phyloP scores from a whole-genome alignment of 2,888 invertebrate species.

The Watsonalla cultraria region DNA sequence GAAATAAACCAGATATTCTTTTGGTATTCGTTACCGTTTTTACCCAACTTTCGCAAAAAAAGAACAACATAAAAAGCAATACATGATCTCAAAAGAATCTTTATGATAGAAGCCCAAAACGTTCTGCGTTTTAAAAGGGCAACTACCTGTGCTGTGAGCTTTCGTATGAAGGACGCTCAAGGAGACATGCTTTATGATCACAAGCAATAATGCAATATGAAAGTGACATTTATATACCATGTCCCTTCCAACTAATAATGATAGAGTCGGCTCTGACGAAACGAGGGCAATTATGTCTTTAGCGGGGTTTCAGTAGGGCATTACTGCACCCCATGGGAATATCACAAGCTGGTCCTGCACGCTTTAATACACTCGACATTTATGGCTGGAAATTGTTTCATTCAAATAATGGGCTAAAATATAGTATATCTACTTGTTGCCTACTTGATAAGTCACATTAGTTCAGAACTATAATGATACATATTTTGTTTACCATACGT shows the following conservation, averaged over 20 bases:
- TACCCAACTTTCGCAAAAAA: not conserved
- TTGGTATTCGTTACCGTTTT: not conserved
- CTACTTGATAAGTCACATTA: too few species aligned
- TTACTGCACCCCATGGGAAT: conserved; percentile 47
- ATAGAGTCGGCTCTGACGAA: conserved; percentile 15
- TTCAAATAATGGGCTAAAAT: conserved; percentile 36
- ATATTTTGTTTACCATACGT: too few species aligned
- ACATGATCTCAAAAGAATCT: not conserved
- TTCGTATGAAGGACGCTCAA: conserved; percentile 25
- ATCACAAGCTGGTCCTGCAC: conserved; percentile 27
- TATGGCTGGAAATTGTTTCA: conserved; percentile 24
- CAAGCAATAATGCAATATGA: conserved; percentile 18
- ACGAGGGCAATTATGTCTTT: conserved; percentile 49
- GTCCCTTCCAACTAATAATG: conserved; percentile 28
- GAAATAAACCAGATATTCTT: not conserved
- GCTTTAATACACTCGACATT: conserved; percentile 25
- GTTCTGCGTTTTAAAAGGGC: not conserved
- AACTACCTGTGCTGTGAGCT: conserved; percentile 12
- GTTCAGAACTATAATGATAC: conserved; percentile 10
- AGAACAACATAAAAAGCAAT: not conserved
- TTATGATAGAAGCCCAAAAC: not conserved
- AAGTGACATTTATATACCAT: conserved; percentile 16
- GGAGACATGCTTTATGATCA: conserved; percentile 6
- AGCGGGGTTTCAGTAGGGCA: conserved; percentile 35
- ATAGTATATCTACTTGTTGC: too few species aligned